Evolutionary conservation across 2,113 vertebrate species (phyloP).

Genomic region (Psammodynastes pulverulentus): DNA sequence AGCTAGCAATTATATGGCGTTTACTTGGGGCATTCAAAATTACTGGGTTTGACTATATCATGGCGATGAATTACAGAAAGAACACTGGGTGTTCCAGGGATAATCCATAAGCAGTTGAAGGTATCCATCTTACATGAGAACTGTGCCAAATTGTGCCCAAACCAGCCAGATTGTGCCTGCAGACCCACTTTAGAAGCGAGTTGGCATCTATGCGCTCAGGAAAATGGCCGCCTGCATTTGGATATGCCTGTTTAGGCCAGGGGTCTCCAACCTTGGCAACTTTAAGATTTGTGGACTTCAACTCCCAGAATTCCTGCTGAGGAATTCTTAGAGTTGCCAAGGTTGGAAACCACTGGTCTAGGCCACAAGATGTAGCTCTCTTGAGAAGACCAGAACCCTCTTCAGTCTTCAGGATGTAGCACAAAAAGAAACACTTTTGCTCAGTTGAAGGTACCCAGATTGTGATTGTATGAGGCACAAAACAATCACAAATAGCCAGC

Average conservation of each 20-base stretch:
- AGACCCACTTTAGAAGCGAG: not conserved
- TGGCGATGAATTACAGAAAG: not conserved
- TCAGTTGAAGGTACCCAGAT: not conserved
- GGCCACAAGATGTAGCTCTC: not conserved
- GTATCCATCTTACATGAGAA: not conserved
- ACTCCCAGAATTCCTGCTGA: too few species aligned
- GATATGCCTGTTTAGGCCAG: not conserved
- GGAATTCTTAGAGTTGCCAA: too few species aligned
- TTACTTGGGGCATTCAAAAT: not conserved
- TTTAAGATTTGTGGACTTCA: too few species aligned
- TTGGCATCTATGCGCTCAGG: not conserved
- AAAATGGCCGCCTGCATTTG: not conserved
- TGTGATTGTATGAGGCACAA: not conserved
- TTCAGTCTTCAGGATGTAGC: not conserved
- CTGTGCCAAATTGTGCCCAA: not conserved
- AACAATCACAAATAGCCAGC: not conserved
- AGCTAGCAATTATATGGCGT: conserved; percentile 8
- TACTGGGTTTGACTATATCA: not conserved
- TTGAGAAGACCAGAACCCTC: not conserved
- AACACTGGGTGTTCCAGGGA: not conserved
- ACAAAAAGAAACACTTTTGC: not conserved
- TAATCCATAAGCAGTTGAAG: not conserved
- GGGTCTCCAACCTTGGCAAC: too few species aligned
- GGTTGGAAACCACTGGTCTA: too few species aligned
- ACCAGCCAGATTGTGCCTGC: too few species aligned